These are phyloP conservation scores for Cheiracanthium punctorium DNA, from an alignment of 2,888 invertebrate species.

Conservation along the genomic window DNA sequence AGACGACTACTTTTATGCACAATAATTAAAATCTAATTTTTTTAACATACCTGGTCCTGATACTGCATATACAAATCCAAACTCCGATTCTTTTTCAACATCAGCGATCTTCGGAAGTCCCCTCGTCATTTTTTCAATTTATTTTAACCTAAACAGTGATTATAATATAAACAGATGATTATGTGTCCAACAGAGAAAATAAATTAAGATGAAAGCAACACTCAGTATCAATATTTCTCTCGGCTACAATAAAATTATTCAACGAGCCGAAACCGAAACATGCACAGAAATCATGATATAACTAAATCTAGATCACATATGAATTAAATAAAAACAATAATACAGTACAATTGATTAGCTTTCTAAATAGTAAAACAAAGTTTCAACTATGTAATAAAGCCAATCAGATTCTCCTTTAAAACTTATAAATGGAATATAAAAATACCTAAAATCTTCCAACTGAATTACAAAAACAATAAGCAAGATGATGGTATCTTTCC, in stretches of 20 bases:
- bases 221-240: neutral
- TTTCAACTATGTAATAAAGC: neutral
- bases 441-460: neutral
- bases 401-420: neutral
- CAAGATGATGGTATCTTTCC: too few relatives aligned
- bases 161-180: too few relatives aligned
- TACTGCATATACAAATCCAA: constrained; percentile 97
- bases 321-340: too few relatives aligned
- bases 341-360: too few relatives aligned
- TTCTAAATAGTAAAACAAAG: too few relatives aligned
- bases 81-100: constrained; percentile 90
- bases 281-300: neutral
- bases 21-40: neutral
- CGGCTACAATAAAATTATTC: neutral
- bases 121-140: constrained; percentile 40
- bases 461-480: neutral
- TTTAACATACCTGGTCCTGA: constrained; percentile 92
- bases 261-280: neutral
- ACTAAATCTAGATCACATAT: too few relatives aligned
- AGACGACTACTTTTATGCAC: neutral
- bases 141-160: neutral
- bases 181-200: neutral
- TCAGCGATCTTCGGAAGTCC: constrained; percentile 79
- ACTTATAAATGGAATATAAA: neutral
- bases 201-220: neutral